phyloP scores from a whole-genome alignment of 2,113 vertebrate species.

The Pongo abelii region DNA sequence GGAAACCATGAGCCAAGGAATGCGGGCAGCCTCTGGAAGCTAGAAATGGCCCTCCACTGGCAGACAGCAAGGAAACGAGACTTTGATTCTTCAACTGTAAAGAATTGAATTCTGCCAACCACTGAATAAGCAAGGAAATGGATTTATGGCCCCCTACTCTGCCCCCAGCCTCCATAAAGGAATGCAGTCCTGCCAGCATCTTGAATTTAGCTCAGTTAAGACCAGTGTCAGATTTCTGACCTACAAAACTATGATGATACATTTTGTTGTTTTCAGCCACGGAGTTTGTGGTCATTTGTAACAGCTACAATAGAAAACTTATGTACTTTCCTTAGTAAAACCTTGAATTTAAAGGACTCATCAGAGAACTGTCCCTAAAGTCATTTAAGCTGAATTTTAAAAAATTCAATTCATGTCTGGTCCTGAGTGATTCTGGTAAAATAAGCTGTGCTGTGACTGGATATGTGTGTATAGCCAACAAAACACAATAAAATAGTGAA shows the following conservation, averaged over 20 bases:
- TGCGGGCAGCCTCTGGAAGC: neutral
- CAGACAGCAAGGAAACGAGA: neutral
- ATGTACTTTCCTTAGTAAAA: conserved; percentile 30
- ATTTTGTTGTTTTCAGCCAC: neutral
- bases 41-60: neutral
- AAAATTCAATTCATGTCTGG: conserved; percentile 10
- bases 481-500: conserved; percentile 1
- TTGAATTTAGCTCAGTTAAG: neutral
- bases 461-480: conserved; percentile 5
- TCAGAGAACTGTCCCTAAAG: neutral
- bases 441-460: neutral
- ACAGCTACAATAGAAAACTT: neutral
- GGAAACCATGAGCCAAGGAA: neutral
- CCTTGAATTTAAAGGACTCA: conserved; percentile 22
- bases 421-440: neutral
- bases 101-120: neutral
- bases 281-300: neutral
- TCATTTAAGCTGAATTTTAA: neutral
- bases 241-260: neutral
- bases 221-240: neutral
- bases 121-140: neutral
- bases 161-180: neutral
- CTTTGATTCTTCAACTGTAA: neutral
- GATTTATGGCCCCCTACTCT: neutral
- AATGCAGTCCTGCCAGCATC: neutral